Conservation (phyloP, 2,888 invertebrate genomes). For the Xestobium rufovillosum region DNA sequence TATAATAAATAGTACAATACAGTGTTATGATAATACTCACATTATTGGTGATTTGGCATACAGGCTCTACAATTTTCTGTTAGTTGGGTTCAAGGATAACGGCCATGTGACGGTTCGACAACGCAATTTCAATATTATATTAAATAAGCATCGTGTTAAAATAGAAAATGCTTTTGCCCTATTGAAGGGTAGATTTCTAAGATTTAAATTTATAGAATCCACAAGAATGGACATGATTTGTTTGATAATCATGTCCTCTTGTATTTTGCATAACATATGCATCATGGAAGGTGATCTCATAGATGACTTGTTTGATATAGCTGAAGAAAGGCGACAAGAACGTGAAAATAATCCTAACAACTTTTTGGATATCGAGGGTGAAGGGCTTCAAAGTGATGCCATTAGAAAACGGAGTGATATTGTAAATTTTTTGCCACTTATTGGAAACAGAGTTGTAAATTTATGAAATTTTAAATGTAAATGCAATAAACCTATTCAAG, state of each 20-base stretch:
- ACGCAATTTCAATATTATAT: neutral
- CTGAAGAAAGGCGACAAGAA: neutral
- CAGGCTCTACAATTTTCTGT: slow-evolving; percentile 10
- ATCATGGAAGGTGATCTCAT: neutral
- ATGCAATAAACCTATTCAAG: too few species aligned
- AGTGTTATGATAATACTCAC: slow-evolving; percentile 14
- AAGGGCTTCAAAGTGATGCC: neutral
- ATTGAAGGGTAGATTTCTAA: neutral
- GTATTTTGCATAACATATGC: slow-evolving; percentile 3
- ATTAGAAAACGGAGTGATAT: neutral
- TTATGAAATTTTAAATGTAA: too few species aligned
- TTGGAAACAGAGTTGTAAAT: too few species aligned
- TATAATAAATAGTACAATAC: slow-evolving; percentile 2
- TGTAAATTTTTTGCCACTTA: neutral
- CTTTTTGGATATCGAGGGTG: neutral
- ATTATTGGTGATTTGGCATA: slow-evolving; percentile 21
- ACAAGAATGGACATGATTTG: neutral
- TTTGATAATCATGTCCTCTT: neutral
- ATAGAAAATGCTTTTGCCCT: slow-evolving; percentile 1
- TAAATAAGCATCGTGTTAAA: neutral
- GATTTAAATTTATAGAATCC: neutral
- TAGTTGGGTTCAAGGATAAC: slow-evolving; percentile 19
- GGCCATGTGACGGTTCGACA: neutral
- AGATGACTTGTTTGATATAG: neutral
- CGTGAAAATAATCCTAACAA: neutral